Percentiles rank a stretch among this genome's conserved stretches.
These are phyloP conservation scores for Cuculus canorus DNA, from an alignment of 2,797 vertebrate species.

Conservation along the genomic window DNA sequence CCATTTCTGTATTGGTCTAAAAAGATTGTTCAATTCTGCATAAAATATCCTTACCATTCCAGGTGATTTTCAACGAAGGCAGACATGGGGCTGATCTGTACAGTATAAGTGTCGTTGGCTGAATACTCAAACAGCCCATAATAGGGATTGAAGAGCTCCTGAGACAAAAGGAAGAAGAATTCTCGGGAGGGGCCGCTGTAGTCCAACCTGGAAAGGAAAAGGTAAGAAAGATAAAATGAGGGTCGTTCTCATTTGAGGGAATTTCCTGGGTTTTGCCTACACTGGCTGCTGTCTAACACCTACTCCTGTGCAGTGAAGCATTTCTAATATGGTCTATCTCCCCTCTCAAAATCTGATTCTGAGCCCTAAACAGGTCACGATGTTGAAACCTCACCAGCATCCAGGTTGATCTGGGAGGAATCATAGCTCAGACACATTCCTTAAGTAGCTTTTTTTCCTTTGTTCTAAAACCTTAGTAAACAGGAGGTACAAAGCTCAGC, in stretches of 20 bases:
- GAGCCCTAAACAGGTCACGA: not conserved
- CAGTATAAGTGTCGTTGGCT: conserved; percentile 95
- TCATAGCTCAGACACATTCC: not conserved
- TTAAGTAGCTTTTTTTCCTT: not conserved
- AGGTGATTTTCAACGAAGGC: conserved; percentile 97
- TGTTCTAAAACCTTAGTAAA: not conserved
- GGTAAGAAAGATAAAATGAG: not conserved
- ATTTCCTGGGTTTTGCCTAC: not conserved
- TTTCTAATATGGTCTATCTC: not conserved
- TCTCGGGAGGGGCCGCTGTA: conserved; percentile 97
- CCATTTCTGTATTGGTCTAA: not conserved
- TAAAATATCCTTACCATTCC: conserved; percentile 86
- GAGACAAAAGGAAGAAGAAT: conserved; percentile 98
- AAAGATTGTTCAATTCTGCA: not conserved
- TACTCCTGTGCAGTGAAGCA: not conserved
- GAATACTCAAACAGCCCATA: conserved; percentile 99
- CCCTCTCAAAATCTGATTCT: not conserved
- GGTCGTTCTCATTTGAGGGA: not conserved
- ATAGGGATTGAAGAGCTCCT: conserved; percentile 98
- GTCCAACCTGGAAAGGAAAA: conserved; percentile 85
- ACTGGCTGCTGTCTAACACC: not conserved
- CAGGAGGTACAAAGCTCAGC: not conserved
- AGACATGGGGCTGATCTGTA: conserved; percentile 99
- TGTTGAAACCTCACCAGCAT: not conserved
- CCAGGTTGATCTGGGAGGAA: not conserved